Conservation (phyloP, 2,888 invertebrate genomes). For the Lobophora halterata region DNA sequence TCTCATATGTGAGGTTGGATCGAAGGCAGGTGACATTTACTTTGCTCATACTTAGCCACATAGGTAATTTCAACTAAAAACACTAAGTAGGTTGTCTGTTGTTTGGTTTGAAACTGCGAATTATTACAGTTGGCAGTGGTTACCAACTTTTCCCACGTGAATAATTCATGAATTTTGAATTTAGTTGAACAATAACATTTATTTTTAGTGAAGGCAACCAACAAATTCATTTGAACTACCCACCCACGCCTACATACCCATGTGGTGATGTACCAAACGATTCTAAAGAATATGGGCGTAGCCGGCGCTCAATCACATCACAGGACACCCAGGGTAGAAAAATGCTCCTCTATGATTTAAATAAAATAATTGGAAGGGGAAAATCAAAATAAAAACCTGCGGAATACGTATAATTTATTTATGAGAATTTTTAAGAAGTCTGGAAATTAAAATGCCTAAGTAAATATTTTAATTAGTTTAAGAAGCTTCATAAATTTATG, state of each 20-base stretch:
- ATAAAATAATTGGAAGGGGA: constrained; percentile 1
- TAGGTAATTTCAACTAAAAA: constrained; percentile 28
- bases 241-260: too few species aligned
- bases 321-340: neutral
- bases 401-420: constrained; percentile 2
- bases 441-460: constrained; percentile 19
- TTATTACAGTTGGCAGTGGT: constrained; percentile 53
- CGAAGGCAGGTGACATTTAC: too few species aligned
- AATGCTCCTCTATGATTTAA: neutral
- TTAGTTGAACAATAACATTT: constrained; percentile 46
- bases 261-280: constrained; percentile 6
- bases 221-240: constrained; percentile 15
- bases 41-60: too few species aligned
- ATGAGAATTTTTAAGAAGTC: constrained; percentile 15
- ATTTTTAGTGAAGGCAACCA: constrained; percentile 17
- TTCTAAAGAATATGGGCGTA: neutral
- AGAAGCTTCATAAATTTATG: constrained; percentile 22
- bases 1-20: too few species aligned
- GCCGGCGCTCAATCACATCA: neutral
- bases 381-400: constrained; percentile 3
- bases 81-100: too few species aligned
- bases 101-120: constrained; percentile 45
- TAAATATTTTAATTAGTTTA: constrained; percentile 26
- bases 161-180: constrained; percentile 62
- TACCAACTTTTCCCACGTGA: constrained; percentile 57